Base-by-base conservation (phyloP, 2,113 vertebrate genomes). In the Gnathochromis pfefferi region DNA sequence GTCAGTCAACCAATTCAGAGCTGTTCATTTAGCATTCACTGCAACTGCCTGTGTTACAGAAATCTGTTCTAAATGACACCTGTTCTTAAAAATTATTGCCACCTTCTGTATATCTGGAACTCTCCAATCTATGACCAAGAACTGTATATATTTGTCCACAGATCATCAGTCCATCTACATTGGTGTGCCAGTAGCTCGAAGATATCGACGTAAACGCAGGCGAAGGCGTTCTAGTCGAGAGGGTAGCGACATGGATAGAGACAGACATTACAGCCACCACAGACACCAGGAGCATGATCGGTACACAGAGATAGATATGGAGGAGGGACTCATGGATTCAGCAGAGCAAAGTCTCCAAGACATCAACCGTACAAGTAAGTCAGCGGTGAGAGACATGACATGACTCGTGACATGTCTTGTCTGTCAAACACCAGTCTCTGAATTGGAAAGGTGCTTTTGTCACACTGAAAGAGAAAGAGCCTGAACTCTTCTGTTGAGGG, bases 101-200 rank as follows among this genome's bases (percentile, higher is more conserved):
- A 51, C 16, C 26, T 28, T 51, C 23, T 78, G 42, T n/a, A n/a
- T 33, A 51, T 51, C 26, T 31, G 42, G 26, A 78, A 10, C 17
- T 65, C 9, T 60, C n/a, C 38, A 7, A 10, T 55, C 3, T n/a
- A 49, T 85, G 40, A 85, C 23, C 81, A 47, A 9, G 4, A 45
- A 80, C 11, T 7, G 2, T 65, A 2, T 33, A 17, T 65, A 4
- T 80, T 5, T 84, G 28, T 87, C 35, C 70, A 11, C 88, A 98
- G 98, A 98, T 85, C 97, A 96, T 86, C 97, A 97, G 90, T 97
- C 98, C 84, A 96, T 99, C 92, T 98, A 98, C 90, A 97, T 98
- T 1, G 98, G 99, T 5, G 97, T 99, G 78, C 98, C 98, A 0
- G 96, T 97, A 17, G 96, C 98, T 1, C 94, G 95, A 5, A 97